Base-by-base conservation (phyloP, 2,113 vertebrate species). In the Xiphophorus maculatus region DNA sequence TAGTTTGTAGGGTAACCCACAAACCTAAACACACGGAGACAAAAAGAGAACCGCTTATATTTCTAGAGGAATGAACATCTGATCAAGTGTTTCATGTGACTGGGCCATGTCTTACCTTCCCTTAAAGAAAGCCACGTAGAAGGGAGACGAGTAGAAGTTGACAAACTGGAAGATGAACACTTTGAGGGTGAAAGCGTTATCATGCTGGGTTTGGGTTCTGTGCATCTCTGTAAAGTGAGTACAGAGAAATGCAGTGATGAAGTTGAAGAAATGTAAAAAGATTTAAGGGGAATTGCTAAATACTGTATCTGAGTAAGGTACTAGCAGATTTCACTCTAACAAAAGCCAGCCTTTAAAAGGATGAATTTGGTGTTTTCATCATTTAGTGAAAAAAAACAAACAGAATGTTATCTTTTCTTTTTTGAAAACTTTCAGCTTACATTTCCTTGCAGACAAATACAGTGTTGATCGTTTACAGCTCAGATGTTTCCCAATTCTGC, bases 151-250 rank as follows among this genome's bases (percentile, higher is more conserved):
- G 84, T 94, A 96, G 91, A 96, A 96, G 87, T 92, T 94, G 78
- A 96, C 94, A 86, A 95, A 95, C 91, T 95, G 95, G 91, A 96
- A 96, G 86, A 96, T 92, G 92, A 96, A 96, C 58, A 95, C 95
- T 74, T 95, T 96, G 83, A 95, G 95, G 71, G 93, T 94, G 84
- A 96, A 95, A 61, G 95, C 92, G 1, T 95, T 96, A 72, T 96
- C 95, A 11, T 94, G 94, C 77, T 95, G 91, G 1, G 95, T 94
- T 88, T 96, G 95, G 19, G 94, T 96, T 80, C 95, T 90, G 81
- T 96, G 95, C 95, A 95, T 96, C 81, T 96, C 94, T 96, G 90
- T 17, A 71, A 79, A 25, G 72, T n/a, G 28, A 63, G 14, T 4
- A 73, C 4, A 73, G 29, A 68, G 5, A 6, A 48, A 48, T 48